Conservation (phyloP, 2,797 vertebrate species). For the Pipistrellus nathusii region DNA sequence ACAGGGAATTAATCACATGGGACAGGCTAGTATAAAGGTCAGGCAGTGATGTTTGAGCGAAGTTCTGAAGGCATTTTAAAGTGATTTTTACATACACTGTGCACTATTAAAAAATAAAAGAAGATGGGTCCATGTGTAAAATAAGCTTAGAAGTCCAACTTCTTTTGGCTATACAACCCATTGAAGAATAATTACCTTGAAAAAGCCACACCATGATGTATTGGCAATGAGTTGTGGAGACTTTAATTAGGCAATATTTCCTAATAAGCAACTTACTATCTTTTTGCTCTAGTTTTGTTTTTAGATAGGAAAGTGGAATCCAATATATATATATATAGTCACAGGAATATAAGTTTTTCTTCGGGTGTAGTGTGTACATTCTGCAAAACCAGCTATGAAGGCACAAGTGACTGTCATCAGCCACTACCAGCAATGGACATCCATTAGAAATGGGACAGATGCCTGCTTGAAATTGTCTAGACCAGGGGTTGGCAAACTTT, state of each 20-base stretch:
- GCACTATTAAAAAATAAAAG: not conserved
- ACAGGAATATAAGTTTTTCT: not conserved
- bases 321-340: not conserved
- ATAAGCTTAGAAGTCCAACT: not conserved
- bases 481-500: not conserved
- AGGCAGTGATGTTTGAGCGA: not conserved
- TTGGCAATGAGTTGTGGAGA: not conserved
- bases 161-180: not conserved
- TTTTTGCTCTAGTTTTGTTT: conserved; percentile 11
- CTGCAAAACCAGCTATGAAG: not conserved
- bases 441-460: not conserved
- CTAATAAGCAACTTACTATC: not conserved
- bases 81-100: not conserved
- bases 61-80: conserved; percentile 35
- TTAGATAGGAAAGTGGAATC: no score
- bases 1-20: not conserved
- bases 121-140: conserved; percentile 7
- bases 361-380: not conserved
- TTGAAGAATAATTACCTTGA: not conserved
- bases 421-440: not conserved
- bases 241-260: not conserved
- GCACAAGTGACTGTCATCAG: not conserved
- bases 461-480: not conserved
- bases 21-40: not conserved
- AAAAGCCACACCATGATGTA: not conserved